phyloP scores from a whole-genome alignment of 2,797 vertebrate genomes.

The Simalia tracyae region DNA sequence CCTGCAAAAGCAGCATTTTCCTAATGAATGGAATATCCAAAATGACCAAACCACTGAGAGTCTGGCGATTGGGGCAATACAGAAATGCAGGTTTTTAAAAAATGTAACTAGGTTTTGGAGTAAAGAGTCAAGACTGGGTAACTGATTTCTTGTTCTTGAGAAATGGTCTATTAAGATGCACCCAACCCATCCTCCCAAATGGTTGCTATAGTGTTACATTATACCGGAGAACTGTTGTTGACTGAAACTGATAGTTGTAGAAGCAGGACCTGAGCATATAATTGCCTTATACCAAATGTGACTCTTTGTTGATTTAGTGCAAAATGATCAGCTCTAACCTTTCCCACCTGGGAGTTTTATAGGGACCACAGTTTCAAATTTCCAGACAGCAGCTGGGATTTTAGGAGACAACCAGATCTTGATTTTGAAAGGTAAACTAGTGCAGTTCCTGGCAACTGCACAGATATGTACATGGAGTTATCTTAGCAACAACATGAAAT shows the following conservation, averaged over 20 bases:
- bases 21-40: neutral
- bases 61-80: neutral
- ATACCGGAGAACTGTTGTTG: neutral
- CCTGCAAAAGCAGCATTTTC: neutral
- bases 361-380: neutral
- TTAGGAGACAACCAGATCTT: too few relatives aligned
- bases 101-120: neutral
- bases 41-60: neutral
- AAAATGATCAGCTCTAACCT: neutral
- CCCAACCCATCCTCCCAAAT: neutral
- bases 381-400: neutral
- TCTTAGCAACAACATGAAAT: neutral
- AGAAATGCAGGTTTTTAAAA: neutral
- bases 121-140: constrained; percentile 24
- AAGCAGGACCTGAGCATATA: neutral
- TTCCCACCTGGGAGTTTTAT: neutral
- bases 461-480: neutral
- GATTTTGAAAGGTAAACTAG: too few relatives aligned
- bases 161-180: neutral
- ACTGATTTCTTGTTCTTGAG: neutral
- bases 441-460: neutral
- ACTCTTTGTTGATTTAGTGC: neutral
- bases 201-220: neutral
- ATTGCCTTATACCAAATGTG: too few relatives aligned
- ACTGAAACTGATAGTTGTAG: neutral